A percentile compares a stretch with the other conserved stretches of the same genome.
Evolutionary conservation across 1,140 invertebrate genomes (phyloP).

Genomic region (Condylostylus longicornis): DNA sequence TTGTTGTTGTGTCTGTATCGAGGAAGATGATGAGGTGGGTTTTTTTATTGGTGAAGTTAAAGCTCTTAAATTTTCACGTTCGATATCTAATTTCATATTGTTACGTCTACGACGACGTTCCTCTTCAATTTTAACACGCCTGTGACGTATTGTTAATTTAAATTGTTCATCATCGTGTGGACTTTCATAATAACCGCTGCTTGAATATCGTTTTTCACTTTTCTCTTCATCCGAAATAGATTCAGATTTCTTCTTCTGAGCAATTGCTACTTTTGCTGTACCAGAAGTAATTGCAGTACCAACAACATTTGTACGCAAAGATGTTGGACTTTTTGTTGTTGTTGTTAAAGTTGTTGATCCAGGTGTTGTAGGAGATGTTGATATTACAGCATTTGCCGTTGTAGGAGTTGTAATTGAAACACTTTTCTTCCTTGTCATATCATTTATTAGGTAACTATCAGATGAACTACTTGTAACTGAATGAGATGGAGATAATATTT

Average conservation of each 20-base stretch:
- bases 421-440: no score
- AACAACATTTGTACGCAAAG: not conserved
- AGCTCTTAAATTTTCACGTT: constrained; percentile 29
- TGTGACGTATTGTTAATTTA: constrained; percentile 15
- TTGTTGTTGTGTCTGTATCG: not conserved
- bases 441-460: constrained; percentile 46
- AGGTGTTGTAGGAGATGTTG: constrained; percentile 26
- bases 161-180: constrained; percentile 43
- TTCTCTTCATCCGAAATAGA: constrained; percentile 49
- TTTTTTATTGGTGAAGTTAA: constrained; percentile 29
- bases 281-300: constrained; percentile 9
- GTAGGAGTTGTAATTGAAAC: no score
- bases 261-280: constrained; percentile 5
- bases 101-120: constrained; percentile 28
- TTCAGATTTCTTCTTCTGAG: constrained; percentile 21
- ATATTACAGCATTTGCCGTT: no score
- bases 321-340: constrained; percentile 12
- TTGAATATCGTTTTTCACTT: constrained; percentile 51
- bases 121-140: constrained; percentile 24
- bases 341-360: constrained; percentile 15
- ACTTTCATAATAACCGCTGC: constrained; percentile 64
- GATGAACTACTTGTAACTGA: constrained; percentile 48
- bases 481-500: constrained; percentile 26
- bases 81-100: constrained; percentile 31
- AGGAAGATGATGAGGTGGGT: constrained; percentile 1